Conservation (phyloP, 2,113 vertebrate species). For the Glaucomys volans region DNA sequence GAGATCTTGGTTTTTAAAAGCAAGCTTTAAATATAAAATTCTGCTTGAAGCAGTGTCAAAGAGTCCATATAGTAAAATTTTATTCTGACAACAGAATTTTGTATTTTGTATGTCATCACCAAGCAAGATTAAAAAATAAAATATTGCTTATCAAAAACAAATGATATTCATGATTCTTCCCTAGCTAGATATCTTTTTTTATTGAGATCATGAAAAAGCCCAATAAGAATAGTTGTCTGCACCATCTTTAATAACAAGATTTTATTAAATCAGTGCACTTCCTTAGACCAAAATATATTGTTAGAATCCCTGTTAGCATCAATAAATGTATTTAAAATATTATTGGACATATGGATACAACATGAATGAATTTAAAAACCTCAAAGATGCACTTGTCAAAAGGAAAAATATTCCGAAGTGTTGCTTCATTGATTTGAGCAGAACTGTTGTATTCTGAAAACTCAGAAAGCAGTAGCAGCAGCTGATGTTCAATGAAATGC, state of each 20-base stretch:
- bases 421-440: conserved; percentile 19
- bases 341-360: not conserved
- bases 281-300: conserved; percentile 1
- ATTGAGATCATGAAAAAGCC: not conserved
- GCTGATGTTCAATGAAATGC: not conserved
- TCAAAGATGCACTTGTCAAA: not conserved
- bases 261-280: not conserved
- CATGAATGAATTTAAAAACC: conserved; percentile 5
- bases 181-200: not conserved
- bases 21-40: not conserved
- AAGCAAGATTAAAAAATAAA: not conserved
- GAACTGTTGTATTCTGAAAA: conserved; percentile 43
- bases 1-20: not conserved
- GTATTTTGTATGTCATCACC: not conserved
- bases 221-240: not conserved
- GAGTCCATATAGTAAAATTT: not conserved
- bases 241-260: conserved; percentile 16
- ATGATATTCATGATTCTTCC: conserved; percentile 5
- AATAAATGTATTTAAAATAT: not conserved
- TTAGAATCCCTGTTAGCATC: not conserved
- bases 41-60: not conserved
- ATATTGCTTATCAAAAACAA: not conserved
- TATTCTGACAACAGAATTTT: conserved; percentile 40
- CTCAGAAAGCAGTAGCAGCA: conserved; percentile 29
- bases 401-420: not conserved